A percentile compares a stretch with the other conserved stretches of the same genome.
Evolutionary conservation across 2,113 vertebrate genomes (phyloP).

Genomic region (Tragelaphus imberbis): DNA sequence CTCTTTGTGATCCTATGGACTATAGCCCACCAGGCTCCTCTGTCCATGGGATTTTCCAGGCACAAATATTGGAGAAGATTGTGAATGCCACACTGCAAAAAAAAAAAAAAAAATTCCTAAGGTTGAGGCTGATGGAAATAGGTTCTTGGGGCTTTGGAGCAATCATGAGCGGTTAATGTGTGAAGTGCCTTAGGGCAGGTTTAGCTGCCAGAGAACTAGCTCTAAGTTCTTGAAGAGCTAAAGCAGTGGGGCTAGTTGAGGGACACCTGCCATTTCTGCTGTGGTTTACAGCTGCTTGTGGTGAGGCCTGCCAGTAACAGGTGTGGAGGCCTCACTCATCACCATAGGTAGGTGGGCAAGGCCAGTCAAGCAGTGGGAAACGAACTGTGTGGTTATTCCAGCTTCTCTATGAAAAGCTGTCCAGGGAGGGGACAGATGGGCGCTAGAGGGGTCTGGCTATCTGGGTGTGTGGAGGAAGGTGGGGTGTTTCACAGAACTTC

Average conservation of each 20-base stretch:
- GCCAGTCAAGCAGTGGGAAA: not conserved
- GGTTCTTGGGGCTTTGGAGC: not conserved
- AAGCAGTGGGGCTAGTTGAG: not conserved
- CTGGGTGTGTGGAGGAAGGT: conserved; percentile 43
- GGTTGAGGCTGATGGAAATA: not conserved
- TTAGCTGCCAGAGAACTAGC: not conserved
- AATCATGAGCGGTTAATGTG: not conserved
- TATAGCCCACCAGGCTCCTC: not conserved
- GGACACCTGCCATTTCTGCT: not conserved
- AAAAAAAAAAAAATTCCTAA: not conserved
- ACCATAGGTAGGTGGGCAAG: conserved; percentile 24
- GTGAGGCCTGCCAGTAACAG: conserved; percentile 41
- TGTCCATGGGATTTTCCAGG: not conserved
- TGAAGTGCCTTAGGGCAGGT: not conserved
- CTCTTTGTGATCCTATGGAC: not conserved
- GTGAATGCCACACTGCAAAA: not conserved
- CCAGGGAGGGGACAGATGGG: not conserved
- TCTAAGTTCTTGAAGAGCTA: conserved; percentile 22
- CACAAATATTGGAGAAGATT: not conserved
- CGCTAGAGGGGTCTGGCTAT: conserved; percentile 50
- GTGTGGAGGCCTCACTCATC: conserved; percentile 13
- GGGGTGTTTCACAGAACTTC: conserved; percentile 63
- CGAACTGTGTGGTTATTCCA: not conserved
- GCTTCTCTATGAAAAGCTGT: conserved; percentile 46
- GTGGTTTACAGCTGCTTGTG: conserved; percentile 26